A percentile compares a stretch with the other conserved stretches of the same genome.
These are phyloP conservation scores for Cyclura pinguis DNA, from an alignment of 2,797 vertebrate genomes.

Conservation along the genomic window DNA sequence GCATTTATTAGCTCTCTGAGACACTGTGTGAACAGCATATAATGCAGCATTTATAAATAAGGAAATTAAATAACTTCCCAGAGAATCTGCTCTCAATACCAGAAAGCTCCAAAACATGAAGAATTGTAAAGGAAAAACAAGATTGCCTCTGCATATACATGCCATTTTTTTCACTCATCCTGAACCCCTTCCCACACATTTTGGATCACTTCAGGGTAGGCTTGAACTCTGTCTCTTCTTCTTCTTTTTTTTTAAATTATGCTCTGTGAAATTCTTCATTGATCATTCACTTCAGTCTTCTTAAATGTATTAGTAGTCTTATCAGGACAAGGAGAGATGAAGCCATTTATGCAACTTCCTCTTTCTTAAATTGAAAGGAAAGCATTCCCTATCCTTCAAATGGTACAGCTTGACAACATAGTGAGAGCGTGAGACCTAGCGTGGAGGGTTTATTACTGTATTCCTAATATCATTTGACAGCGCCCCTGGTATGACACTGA, in stretches of 20 bases:
- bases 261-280: neutral
- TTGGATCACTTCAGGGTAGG: neutral
- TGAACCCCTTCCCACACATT: too few relatives aligned
- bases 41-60: neutral
- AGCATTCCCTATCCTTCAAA: neutral
- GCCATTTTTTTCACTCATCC: neutral
- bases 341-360: neutral
- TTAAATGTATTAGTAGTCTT: too few relatives aligned
- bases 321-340: neutral
- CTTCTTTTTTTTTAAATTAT: neutral
- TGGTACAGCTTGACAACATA: neutral
- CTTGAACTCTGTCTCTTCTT: too few relatives aligned
- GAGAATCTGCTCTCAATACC: neutral
- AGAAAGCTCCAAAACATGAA: neutral
- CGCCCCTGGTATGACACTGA: neutral
- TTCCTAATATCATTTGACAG: neutral
- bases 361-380: neutral
- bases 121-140: neutral
- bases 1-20: neutral
- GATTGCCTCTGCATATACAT: neutral
- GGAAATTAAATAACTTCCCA: neutral
- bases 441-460: neutral
- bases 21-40: neutral
- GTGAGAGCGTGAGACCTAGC: neutral
- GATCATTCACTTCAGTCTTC: too few relatives aligned